Base-by-base conservation (phyloP, 1,140 invertebrate species). In the Lasioglossum albipes region DNA sequence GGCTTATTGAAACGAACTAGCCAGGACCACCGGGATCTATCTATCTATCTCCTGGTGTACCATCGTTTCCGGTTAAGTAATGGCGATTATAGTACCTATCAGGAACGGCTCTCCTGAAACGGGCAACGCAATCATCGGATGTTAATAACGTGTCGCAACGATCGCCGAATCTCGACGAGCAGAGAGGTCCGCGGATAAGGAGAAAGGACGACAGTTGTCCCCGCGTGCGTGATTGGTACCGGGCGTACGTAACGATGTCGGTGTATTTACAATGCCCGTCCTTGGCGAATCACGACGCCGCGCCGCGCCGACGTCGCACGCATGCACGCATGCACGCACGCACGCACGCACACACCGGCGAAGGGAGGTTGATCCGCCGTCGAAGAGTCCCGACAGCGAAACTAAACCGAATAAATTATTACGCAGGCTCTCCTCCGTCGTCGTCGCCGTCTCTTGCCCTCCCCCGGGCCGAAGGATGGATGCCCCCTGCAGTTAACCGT, bases 391-490 rank as follows among this genome's bases (percentile, higher is more conserved):
- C 88, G 85, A 90, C 89, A 89, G 88, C 82, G 67, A 86, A 76
- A 84, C 87, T 87, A 90, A 92, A 88, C 90, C 87, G 90, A 90
- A 93, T 92, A 93, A 92, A 92, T 92, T 92, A 92, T 92, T 89
- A 90, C 87, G 82, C 78, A 79, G 79, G 42, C 82, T 79, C 82
- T 79, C 77, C 68, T 69, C 78, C 74, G 54, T 69, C 62, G 42
- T 22, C 74, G 54, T 69, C 57, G 54, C 49, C 10, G 49, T 71
- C 75, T 65, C 78, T 72, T 20, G 20, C 57, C 57, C 57, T 59
- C 57, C 57, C 20, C 20, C 20, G 57, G 20, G 57, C 57, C 77
- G 45, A 64, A 36, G 72, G 61, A 75, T 64, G 80, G 79, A 76
- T 84, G 69, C 85, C 82, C 80, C 83, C 85, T 75, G 85, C 84